A percentile compares a stretch with the other conserved stretches of the same genome.
These are phyloP conservation scores for Caenorhabditis briggsae DNA, from an alignment of 1,140 invertebrate species.

Conservation along the genomic window DNA sequence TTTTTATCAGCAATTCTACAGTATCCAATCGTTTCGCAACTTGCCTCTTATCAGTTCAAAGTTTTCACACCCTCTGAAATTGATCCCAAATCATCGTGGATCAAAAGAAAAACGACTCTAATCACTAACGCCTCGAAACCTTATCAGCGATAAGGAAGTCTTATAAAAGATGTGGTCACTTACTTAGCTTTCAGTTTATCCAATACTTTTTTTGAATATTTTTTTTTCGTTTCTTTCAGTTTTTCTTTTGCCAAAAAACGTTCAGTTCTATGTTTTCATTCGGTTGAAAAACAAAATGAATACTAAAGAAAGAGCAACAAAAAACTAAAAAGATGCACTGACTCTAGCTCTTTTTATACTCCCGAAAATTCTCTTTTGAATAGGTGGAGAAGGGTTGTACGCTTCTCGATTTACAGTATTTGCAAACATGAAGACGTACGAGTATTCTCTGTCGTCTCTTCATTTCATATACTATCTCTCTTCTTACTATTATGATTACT, in stretches of 20 bases:
- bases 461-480: neutral
- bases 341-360: slow-evolving; percentile 1
- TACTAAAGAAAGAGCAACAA: slow-evolving; percentile 16
- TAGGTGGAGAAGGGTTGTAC: neutral
- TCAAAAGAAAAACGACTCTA: neutral
- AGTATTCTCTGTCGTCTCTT: neutral
- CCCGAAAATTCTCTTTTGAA: neutral
- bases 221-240: neutral
- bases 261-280: neutral
- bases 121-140: neutral
- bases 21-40: slow-evolving; percentile 5
- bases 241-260: neutral
- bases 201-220: neutral
- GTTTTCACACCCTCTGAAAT: neutral
- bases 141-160: neutral
- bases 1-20: neutral
- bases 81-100: neutral
- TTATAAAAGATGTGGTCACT: neutral
- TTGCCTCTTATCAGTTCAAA: slow-evolving; percentile 8
- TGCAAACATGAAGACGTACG: slow-evolving; percentile 29
- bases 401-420: slow-evolving; percentile 4
- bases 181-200: slow-evolving; percentile 1
- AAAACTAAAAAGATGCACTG: neutral
- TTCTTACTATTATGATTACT: slow-evolving; percentile 31
- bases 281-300: slow-evolving; percentile 6